A percentile compares a stretch with the other conserved stretches of the same genome.
Evolutionary conservation across 2,797 vertebrate genomes (phyloP).

Genomic region (Tenualosa thibaudeaui): DNA sequence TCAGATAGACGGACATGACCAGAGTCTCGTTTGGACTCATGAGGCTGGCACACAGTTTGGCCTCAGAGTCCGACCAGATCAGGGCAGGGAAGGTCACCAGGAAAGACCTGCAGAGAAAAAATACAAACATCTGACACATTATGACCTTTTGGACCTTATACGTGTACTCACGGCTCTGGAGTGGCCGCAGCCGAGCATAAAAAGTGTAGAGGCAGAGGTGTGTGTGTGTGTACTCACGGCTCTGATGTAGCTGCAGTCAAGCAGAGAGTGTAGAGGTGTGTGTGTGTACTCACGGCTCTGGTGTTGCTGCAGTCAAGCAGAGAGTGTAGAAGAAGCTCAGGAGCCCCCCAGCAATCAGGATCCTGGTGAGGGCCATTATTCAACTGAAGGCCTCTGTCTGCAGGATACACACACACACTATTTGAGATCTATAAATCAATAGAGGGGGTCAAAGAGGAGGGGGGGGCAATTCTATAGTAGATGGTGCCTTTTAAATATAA

Average conservation of each 20-base stretch:
- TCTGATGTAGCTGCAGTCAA: no score
- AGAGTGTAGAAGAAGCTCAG: background rate
- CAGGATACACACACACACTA: conserved; percentile 24
- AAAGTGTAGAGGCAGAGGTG: no score
- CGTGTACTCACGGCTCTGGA: no score
- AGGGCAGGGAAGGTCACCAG: conserved; percentile 66
- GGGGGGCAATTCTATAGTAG: no score
- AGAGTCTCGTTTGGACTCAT: conserved; percentile 63
- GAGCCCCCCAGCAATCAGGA: background rate
- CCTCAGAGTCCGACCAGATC: conserved; percentile 60
- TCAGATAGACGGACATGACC: conserved; percentile 60
- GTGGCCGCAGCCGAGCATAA: no score
- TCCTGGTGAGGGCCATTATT: background rate
- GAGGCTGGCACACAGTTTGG: conserved; percentile 64
- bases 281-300: background rate
- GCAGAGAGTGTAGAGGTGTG: no score
- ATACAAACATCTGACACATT: no score
- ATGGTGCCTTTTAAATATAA: no score
- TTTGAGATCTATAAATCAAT: conserved; percentile 39
- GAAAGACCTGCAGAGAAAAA: conserved; percentile 59
- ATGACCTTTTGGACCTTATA: no score
- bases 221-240: no score
- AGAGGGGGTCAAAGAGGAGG: no score
- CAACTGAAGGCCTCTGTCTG: no score
- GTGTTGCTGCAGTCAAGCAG: background rate